phyloP scores from a whole-genome alignment of 2,888 invertebrate species.

The Ernsta delagoae region DNA sequence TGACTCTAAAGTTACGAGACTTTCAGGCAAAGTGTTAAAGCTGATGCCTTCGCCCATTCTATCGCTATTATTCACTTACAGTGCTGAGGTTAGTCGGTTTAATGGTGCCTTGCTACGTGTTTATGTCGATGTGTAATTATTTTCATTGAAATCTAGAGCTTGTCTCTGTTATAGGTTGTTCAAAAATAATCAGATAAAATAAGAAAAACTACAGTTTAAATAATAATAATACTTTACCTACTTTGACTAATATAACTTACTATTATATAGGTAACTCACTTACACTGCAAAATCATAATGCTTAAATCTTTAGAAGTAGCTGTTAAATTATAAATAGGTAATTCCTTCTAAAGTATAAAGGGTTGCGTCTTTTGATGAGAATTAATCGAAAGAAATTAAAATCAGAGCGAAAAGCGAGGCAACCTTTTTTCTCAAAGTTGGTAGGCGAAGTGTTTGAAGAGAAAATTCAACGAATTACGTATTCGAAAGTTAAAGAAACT shows the following conservation, averaged over 20 bases:
- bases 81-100: neutral
- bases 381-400: conserved; percentile 34
- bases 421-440: conserved; percentile 30
- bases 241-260: no score
- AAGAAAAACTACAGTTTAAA: no score
- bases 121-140: conserved; percentile 3
- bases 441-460: conserved; percentile 25
- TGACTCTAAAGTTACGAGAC: conserved; percentile 31
- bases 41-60: conserved; percentile 18
- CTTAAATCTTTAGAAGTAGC: neutral
- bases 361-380: conserved; percentile 12
- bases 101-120: neutral
- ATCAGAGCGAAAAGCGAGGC: conserved; percentile 7
- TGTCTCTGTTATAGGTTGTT: neutral
- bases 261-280: no score
- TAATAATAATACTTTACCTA: no score
- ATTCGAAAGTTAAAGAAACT: conserved; percentile 35
- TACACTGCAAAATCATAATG: neutral
- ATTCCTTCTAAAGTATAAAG: neutral
- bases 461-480: conserved; percentile 32
- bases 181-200: neutral
- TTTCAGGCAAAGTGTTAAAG: conserved; percentile 29
- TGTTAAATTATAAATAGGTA: conserved; percentile 5
- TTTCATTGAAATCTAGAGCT: neutral
- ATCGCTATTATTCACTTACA: conserved; percentile 12